Conservation (phyloP, 1,140 invertebrate species). For the Drosophila santomea region DNA sequence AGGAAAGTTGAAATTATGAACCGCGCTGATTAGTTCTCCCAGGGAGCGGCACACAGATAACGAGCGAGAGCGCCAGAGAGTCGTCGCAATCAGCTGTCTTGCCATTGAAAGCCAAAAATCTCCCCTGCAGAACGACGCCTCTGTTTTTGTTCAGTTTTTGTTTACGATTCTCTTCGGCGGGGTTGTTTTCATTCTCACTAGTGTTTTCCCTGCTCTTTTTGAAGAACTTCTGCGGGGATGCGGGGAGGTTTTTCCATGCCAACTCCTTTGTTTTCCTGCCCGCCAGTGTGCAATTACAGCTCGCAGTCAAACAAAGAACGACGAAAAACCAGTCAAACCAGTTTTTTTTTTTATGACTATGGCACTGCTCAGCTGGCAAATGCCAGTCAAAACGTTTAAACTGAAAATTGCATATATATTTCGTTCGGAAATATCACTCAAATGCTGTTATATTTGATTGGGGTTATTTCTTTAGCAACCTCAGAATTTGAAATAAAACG, state of each 20-base stretch:
- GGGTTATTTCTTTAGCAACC: background rate
- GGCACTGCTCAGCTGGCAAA: background rate
- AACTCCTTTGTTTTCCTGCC: constrained; percentile 26
- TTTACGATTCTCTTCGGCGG: constrained; percentile 25
- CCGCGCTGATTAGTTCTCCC: constrained; percentile 36
- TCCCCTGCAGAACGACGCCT: background rate
- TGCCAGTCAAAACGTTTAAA: background rate
- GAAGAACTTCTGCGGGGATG: background rate
- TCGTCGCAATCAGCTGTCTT: constrained; percentile 26
- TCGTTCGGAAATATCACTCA: background rate
- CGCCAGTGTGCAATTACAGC: constrained; percentile 17
- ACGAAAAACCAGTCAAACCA: constrained; percentile 52
- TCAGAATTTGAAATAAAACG: constrained; percentile 10
- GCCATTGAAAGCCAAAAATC: background rate
- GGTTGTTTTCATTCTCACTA: constrained; percentile 35
- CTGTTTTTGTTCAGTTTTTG: background rate
- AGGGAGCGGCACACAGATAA: background rate
- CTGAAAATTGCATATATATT: background rate
- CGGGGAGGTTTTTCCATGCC: constrained; percentile 12
- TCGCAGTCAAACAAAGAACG: constrained; percentile 33
- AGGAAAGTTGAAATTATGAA: constrained; percentile 47
- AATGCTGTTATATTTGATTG: background rate
- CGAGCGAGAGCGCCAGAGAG: background rate
- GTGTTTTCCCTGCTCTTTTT: constrained; percentile 22
- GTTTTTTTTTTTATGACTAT: constrained; percentile 24